Evolutionary conservation across 2,888 invertebrate species (phyloP).

Genomic region (Therioaphis trifolii): DNA sequence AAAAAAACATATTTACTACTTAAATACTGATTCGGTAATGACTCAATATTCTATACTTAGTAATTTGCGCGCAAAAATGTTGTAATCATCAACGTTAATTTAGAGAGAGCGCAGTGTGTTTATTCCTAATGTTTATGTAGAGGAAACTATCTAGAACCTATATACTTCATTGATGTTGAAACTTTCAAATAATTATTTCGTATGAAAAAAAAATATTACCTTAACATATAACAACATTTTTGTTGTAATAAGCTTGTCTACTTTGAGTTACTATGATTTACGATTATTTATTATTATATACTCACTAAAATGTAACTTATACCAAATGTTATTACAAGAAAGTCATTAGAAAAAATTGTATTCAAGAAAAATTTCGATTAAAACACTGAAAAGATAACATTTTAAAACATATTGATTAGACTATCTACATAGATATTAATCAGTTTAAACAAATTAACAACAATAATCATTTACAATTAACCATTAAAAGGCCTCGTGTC

Average conservation of each 20-base stretch:
- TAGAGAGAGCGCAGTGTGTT: neutral
- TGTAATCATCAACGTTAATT: conserved; percentile 28
- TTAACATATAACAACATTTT: neutral
- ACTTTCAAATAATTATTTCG: neutral
- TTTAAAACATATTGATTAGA: too few species aligned
- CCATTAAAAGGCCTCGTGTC: too few species aligned
- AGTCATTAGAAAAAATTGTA: too few species aligned
- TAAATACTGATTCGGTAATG: neutral
- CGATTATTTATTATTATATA: too few species aligned
- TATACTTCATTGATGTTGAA: neutral
- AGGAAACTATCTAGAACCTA: neutral
- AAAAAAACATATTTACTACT: neutral
- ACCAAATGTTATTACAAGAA: too few species aligned
- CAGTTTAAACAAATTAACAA: too few species aligned
- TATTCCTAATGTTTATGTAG: neutral
- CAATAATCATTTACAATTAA: too few species aligned
- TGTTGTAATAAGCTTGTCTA: neutral
- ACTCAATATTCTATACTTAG: conserved; percentile 23
- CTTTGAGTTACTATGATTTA: too few species aligned
- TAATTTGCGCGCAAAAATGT: conserved; percentile 13
- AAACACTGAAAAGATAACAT: too few species aligned
- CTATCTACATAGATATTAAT: too few species aligned
- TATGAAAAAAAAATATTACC: neutral
- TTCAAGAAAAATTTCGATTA: too few species aligned
- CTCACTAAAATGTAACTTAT: too few species aligned